Evolutionary conservation across 2,113 vertebrate species (phyloP), one percentile per base, ranked within the genome.

Genomic region (Tonatia bakeri): DNA sequence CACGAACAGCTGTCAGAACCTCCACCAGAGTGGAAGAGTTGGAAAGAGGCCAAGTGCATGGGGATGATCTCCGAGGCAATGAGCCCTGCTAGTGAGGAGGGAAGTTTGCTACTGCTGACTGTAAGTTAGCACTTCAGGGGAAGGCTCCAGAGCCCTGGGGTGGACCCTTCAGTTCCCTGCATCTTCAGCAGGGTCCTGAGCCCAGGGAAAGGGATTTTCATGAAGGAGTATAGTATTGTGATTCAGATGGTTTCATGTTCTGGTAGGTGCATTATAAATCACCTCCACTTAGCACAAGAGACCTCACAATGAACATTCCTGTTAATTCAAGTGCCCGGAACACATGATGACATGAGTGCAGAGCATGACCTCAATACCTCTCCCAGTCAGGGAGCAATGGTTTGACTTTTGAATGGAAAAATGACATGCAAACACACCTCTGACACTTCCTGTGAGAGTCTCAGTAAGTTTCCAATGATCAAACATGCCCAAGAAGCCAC

Each of bases 341-440:
- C 22, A 64, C 17, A 92, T 28, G 13, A 10, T 13, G 77, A 56
- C 12, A 72, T 5, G 38, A 61, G 65, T 50, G 40, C 84, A 89
- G 79, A 76, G 77, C 31, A 16, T 52, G 50, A 54, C 89, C 56
- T 80, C 64, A 56, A 33, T 20, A 33, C 65, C 11, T 28, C 31
- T 45, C 54, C 24, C 4, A 22, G n/a, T 24, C 47, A n/a, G 1
- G 14, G n/a, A 40, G 90, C n/a, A 36, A 64, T 43, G 43, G 20
- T 56, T 90, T 89, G 82, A 70, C 56, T 87, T 92, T 26, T 64
- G 81, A 94, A n/a, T 75, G 95, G 96, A 87, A 95, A 91, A 94
- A 61, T 80, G 94, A 84, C 73, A 50, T 6, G 33, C n/a, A 84
- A 82, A 79, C 4, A 79, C 4, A 19, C 50, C 12, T 65, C 83